Conservation (phyloP, 1,140 invertebrate species). For the Dolichoris vasculosae region DNA sequence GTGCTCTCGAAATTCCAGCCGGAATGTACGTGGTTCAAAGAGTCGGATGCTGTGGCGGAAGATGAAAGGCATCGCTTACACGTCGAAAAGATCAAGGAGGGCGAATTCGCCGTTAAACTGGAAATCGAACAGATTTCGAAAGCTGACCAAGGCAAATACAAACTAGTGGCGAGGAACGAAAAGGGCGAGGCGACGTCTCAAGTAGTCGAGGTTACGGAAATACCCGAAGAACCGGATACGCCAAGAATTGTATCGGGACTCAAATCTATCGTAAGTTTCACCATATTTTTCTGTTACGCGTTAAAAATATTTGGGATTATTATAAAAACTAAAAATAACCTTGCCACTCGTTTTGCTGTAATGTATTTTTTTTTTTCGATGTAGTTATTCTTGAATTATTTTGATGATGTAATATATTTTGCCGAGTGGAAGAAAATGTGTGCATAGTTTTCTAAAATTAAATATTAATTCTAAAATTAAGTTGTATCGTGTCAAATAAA, state of each 20-base stretch:
- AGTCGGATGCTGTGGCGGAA: slow-evolving; percentile 84
- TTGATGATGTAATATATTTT: not conserved
- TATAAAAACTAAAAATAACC: no score
- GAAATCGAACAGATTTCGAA: slow-evolving; percentile 88
- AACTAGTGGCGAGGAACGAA: slow-evolving; percentile 92
- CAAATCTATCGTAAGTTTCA: slow-evolving; percentile 80
- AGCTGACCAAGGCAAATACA: slow-evolving; percentile 90
- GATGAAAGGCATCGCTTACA: slow-evolving; percentile 83
- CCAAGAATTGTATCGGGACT: slow-evolving; percentile 84
- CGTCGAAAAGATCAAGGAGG: slow-evolving; percentile 87
- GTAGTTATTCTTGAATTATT: not conserved
- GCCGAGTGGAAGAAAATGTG: no score
- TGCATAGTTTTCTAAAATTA: no score
- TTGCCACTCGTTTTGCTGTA: not conserved
- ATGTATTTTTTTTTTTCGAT: not conserved
- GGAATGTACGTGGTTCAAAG: slow-evolving; percentile 92
- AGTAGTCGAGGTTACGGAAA: slow-evolving; percentile 88
- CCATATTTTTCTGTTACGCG: not conserved
- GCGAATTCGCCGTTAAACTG: slow-evolving; percentile 90
- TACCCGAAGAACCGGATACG: slow-evolving; percentile 81
- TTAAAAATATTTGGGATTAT: not conserved
- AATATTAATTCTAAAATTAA: no score
- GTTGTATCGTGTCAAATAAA: no score
- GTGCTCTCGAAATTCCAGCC: slow-evolving; percentile 92
- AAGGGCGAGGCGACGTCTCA: slow-evolving; percentile 95